Conservation (phyloP, 2,113 vertebrate genomes). For the Nerophis ophidion region DNA sequence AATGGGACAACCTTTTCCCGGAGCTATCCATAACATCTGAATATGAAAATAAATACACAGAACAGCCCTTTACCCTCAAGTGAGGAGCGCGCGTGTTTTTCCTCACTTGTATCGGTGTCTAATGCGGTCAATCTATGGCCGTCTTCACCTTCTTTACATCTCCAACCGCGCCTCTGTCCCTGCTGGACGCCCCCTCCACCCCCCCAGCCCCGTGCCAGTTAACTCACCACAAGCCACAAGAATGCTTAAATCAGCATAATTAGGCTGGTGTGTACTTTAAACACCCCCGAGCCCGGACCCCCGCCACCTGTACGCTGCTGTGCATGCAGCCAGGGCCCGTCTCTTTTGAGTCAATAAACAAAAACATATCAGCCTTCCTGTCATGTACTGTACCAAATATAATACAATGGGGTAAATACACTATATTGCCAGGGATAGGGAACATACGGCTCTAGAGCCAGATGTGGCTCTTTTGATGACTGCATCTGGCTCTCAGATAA, state of each 20-base stretch:
- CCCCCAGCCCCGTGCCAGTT: conserved; percentile 49
- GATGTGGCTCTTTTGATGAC: no score
- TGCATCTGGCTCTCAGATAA: no score
- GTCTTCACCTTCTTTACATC: conserved; percentile 21
- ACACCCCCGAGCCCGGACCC: conserved; percentile 67
- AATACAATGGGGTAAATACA: conserved; percentile 16
- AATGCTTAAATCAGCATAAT: conserved; percentile 73
- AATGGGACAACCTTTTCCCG: conserved; percentile 65
- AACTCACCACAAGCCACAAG: conserved; percentile 68
- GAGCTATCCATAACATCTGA: conserved; percentile 71
- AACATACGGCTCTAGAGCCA: no score
- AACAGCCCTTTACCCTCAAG: conserved; percentile 43
- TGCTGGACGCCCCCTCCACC: conserved; percentile 41
- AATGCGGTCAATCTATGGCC: conserved; percentile 25
- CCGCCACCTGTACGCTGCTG: conserved; percentile 62
- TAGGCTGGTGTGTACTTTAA: conserved; percentile 70
- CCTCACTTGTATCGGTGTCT: conserved; percentile 36
- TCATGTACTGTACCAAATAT: conserved; percentile 15
- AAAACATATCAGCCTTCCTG: conserved; percentile 52
- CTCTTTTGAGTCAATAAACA: conserved; percentile 70
- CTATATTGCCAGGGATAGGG: no score
- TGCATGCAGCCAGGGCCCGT: conserved; percentile 52
- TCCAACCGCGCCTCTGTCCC: conserved; percentile 23
- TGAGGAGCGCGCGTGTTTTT: conserved; percentile 50
- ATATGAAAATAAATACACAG: conserved; percentile 71